These are phyloP conservation scores for Celastrina argiolus DNA, from an alignment of 2,888 invertebrate genomes.

Conservation along the genomic window DNA sequence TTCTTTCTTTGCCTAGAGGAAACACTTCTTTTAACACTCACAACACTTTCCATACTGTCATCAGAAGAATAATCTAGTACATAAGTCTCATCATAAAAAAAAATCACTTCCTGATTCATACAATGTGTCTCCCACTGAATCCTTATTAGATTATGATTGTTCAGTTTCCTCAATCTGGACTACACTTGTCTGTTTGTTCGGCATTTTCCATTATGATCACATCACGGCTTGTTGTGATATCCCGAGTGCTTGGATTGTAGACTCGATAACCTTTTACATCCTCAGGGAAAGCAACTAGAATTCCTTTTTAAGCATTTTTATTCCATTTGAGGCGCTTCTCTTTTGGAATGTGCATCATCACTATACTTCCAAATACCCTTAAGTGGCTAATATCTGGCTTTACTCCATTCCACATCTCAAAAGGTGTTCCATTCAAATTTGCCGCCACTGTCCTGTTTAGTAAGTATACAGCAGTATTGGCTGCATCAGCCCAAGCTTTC, in stretches of 20 bases:
- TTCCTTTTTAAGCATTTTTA: slow-evolving; percentile 30
- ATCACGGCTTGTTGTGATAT: slow-evolving; percentile 31
- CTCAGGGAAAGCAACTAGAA: slow-evolving; percentile 35
- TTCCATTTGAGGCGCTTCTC: slow-evolving; percentile 34
- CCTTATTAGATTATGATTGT: not conserved
- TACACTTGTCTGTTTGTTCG: slow-evolving; percentile 17
- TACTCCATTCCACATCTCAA: slow-evolving; percentile 33
- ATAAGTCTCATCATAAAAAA: slow-evolving; percentile 18
- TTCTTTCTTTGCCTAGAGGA: slow-evolving; percentile 17
- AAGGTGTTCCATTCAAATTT: slow-evolving; percentile 28
- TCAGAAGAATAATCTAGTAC: slow-evolving; percentile 11
- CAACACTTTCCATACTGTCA: slow-evolving; percentile 15
- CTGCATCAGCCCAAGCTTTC: not conserved
- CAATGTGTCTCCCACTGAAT: not conserved
- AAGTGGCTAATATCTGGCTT: slow-evolving; percentile 33
- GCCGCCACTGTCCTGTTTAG: not conserved
- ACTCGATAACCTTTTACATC: slow-evolving; percentile 36
- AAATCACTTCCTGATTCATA: not conserved
- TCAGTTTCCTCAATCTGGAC: not conserved
- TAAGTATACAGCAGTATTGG: not conserved
- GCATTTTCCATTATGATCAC: slow-evolving; percentile 30
- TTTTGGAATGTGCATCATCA: slow-evolving; percentile 32
- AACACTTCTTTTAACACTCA: not conserved
- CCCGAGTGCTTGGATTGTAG: slow-evolving; percentile 32
- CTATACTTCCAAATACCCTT: slow-evolving; percentile 33